phyloP scores from a whole-genome alignment of 2,888 invertebrate species.

The Drosophila barbarae region DNA sequence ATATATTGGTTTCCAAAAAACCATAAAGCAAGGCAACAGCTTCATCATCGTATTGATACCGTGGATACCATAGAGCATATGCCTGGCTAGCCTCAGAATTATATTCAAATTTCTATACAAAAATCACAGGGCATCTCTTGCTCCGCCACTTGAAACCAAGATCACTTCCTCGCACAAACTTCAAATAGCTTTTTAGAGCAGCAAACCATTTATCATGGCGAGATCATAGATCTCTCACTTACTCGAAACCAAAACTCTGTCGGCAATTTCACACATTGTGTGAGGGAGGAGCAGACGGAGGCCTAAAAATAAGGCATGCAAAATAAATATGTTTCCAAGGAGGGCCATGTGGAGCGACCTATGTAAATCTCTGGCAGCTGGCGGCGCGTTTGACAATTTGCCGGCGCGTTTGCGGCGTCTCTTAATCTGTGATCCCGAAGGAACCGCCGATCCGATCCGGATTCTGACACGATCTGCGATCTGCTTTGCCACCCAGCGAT shows the following conservation, averaged over 20 bases:
- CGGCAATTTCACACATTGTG: conserved; percentile 66
- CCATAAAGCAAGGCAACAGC: conserved; percentile 7
- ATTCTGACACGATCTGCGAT: conserved; percentile 55
- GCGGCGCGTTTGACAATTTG: conserved; percentile 67
- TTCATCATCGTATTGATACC: conserved; percentile 18
- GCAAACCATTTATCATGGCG: conserved; percentile 23
- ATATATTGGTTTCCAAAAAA: conserved; percentile 7
- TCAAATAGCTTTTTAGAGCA: conserved; percentile 7
- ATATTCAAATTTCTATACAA: not conserved
- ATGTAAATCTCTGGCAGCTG: conserved; percentile 63
- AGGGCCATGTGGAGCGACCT: conserved; percentile 26
- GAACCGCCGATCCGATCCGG: conserved; percentile 33
- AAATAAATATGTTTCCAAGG: conserved; percentile 47
- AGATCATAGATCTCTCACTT: conserved; percentile 23
- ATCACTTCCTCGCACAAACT: conserved; percentile 7
- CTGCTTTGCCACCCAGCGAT: conserved; percentile 63
- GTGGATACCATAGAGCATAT: not conserved
- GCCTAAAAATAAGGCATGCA: conserved; percentile 48
- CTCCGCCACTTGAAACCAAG: not conserved
- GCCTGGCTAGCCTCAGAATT: not conserved
- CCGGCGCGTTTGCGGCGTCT: conserved; percentile 52
- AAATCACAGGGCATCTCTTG: not conserved
- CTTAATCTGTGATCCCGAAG: conserved; percentile 17
- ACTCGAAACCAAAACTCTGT: conserved; percentile 27
- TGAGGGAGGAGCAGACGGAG: conserved; percentile 12